Evolutionary conservation across 2,797 vertebrate species (phyloP), one percentile per base, ranked within the genome.

Genomic region (Diplodus puntazzo): DNA sequence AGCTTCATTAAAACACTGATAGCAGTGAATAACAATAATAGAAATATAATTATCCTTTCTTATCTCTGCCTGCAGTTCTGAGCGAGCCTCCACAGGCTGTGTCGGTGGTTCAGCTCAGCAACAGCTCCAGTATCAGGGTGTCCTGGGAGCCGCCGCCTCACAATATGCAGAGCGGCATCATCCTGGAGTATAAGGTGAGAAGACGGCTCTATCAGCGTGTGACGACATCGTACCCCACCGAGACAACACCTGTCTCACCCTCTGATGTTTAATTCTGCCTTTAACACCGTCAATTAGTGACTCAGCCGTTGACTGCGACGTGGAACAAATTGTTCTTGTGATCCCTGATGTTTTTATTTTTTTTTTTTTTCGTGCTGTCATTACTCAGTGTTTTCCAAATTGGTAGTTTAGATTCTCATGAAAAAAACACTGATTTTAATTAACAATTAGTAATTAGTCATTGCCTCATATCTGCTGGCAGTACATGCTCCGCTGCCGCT

Each of bases 131-230:
- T 3, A 92, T 99, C 93, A 97, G 89, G 4, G 95, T 99, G 76
- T 97, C 98, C 5, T 99, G 98, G 98, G 97, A 98, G 89, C 97
- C 97, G 0, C 98, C 98, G 0, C 94, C 95, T 0, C 82, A 79
- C 0, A 95, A 93, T 1, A 92, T 94, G 70, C 96, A 96, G 84
- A 97, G 96, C 0, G 96, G 97, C 5, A 76, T 96, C 86, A 96
- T 99, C 87, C 95, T 93, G 0, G 96, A 98, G 84, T 99, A 99
- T 88, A 95, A 95, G 96, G 98, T 99, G 87, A 92, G 87, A 46
- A 27, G 18, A 17, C 25, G 39, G 54, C 71, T 45, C 34, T 34
- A 4, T 23, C 68, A 53, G 21, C 10, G 1, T 21, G 61, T 25
- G 54, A 63, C 30, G 2, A 4, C 43, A 14, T 11, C 5, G 34